Conservation (phyloP, 2,888 invertebrate species). For the Rotaria magnacalcarata region DNA sequence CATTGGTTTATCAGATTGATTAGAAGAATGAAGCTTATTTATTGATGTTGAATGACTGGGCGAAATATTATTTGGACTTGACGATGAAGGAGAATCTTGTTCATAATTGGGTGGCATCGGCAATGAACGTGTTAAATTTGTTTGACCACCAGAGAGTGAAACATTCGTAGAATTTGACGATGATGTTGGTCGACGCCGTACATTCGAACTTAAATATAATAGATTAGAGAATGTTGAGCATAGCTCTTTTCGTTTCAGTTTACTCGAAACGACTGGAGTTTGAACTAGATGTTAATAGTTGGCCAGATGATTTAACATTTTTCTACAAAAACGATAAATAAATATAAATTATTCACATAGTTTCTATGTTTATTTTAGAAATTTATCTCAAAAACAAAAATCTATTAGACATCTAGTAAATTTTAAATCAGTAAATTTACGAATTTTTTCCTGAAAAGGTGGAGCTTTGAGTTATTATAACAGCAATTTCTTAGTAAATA, state of each 20-base stretch:
- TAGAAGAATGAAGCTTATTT: neutral
- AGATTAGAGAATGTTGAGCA: neutral
- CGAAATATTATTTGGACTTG: neutral
- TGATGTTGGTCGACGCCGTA: neutral
- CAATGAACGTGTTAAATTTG: slow-evolving; percentile 16
- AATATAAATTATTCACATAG: too few species aligned
- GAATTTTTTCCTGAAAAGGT: too few species aligned
- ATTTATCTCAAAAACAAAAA: too few species aligned
- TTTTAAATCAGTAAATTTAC: too few species aligned
- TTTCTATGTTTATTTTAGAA: too few species aligned
- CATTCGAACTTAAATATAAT: neutral
- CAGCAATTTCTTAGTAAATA: too few species aligned
- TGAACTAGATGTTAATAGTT: neutral
- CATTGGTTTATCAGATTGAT: neutral
- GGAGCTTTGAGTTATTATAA: too few species aligned
- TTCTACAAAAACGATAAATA: neutral
- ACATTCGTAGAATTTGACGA: neutral
- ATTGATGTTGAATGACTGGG: neutral
- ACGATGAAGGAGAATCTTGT: neutral
- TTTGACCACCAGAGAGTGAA: neutral
- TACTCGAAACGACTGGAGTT: neutral
- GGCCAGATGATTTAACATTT: neutral
- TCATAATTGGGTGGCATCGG: slow-evolving; percentile 26
- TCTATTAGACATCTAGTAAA: too few species aligned
- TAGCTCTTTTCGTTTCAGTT: neutral